Conservation (phyloP, 92 coral and sea anemone species). For the Zoanthus sociatus region DNA sequence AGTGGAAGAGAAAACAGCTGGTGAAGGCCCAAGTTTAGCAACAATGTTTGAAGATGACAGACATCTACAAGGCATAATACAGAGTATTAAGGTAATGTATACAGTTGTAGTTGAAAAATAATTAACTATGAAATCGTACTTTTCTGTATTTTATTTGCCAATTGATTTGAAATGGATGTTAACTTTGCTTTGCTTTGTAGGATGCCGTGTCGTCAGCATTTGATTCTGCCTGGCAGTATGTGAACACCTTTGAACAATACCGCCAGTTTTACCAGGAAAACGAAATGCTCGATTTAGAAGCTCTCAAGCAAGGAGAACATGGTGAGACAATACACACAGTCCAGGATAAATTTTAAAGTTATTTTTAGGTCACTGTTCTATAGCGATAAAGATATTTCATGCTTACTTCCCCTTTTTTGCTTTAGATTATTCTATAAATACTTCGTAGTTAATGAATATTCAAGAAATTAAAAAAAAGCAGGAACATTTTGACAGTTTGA, state of each 20-base stretch:
- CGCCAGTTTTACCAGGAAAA: constrained; percentile 97
- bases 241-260: constrained; percentile 92
- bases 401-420: too few species aligned
- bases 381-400: too few species aligned
- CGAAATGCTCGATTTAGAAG: constrained; percentile 91
- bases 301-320: constrained; percentile 85
- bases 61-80: constrained; percentile 91
- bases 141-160: too few species aligned
- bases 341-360: too few species aligned
- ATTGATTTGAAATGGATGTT: neutral
- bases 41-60: constrained; percentile 99
- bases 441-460: too few species aligned
- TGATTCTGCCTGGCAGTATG: constrained; percentile 91
- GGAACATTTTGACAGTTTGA: too few species aligned
- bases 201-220: constrained; percentile 96
- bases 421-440: too few species aligned
- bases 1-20: constrained; percentile 97
- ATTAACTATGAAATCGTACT: too few species aligned
- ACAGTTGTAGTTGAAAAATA: too few species aligned
- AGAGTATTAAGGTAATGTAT: constrained; percentile 79
- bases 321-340: constrained; percentile 45
- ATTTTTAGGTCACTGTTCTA: too few species aligned
- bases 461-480: too few species aligned
- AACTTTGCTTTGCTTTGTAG: constrained; percentile 46
- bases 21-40: constrained; percentile 97